Conservation (phyloP, 2,888 invertebrate species). For the Arrhopalites spinosus region DNA sequence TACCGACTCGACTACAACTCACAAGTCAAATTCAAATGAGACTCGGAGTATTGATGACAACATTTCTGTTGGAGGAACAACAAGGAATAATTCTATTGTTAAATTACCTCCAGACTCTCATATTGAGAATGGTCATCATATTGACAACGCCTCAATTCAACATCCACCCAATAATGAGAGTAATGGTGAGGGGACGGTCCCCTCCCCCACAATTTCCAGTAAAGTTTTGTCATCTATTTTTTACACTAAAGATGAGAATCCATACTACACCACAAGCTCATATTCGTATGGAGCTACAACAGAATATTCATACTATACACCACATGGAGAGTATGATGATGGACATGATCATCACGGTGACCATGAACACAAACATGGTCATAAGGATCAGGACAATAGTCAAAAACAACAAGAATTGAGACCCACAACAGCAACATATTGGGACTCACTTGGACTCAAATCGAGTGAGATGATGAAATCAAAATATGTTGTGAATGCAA, state of each 20-base stretch:
- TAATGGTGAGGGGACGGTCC: background rate
- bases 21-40: background rate
- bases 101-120: too few species aligned
- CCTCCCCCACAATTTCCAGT: slow-evolving; percentile 29
- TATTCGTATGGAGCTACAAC: slow-evolving; percentile 49
- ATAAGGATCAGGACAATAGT: slow-evolving; percentile 31
- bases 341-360: slow-evolving; percentile 24
- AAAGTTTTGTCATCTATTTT: slow-evolving; percentile 47
- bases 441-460: slow-evolving; percentile 42
- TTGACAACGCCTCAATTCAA: background rate
- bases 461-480: slow-evolving; percentile 16
- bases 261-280: slow-evolving; percentile 50
- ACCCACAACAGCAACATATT: slow-evolving; percentile 43
- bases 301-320: slow-evolving; percentile 45
- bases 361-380: slow-evolving; percentile 10
- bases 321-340: slow-evolving; percentile 11
- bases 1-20: background rate
- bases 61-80: background rate
- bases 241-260: slow-evolving; percentile 48
- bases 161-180: background rate
- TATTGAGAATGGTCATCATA: background rate
- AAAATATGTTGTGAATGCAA: background rate
- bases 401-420: slow-evolving; percentile 37
- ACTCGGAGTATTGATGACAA: too few species aligned
- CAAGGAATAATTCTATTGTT: background rate